Conservation (phyloP, 2,113 vertebrate genomes). For the Corythornis vintsioides region DNA sequence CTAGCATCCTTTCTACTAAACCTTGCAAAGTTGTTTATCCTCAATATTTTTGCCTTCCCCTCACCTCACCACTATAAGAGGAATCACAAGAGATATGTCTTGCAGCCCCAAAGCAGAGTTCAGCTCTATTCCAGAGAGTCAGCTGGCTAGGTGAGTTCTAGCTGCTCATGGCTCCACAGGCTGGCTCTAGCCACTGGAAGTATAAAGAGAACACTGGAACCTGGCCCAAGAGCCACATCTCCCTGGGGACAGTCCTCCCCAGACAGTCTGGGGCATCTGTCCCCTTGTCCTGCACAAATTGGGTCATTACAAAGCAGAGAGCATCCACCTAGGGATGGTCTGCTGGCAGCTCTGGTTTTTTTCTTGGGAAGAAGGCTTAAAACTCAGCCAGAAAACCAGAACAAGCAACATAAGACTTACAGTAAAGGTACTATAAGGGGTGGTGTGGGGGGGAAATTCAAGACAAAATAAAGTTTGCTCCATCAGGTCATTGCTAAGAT, state of each 20-base stretch:
- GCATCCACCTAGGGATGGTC: accelerated
- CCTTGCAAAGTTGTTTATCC: neutral
- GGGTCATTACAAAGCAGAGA: accelerated
- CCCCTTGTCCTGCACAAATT: accelerated
- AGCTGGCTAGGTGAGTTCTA: accelerated
- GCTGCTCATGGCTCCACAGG: accelerated
- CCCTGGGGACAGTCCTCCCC: neutral
- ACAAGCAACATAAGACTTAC: neutral
- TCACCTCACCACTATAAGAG: neutral
- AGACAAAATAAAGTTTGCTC: neutral
- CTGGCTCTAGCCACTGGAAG: neutral
- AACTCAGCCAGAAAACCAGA: neutral
- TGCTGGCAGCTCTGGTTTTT: neutral
- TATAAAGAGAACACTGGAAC: neutral
- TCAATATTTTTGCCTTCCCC: neutral
- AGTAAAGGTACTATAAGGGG: neutral
- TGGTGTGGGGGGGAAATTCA: accelerated
- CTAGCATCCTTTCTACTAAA: neutral
- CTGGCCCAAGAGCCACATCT: accelerated
- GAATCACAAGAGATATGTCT: accelerated
- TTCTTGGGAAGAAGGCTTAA: neutral
- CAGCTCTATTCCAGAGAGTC: accelerated
- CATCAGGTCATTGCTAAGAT: neutral
- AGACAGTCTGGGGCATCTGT: neutral
- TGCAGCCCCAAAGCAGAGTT: neutral